These are phyloP conservation scores for Formica selysi DNA, from an alignment of 1,140 invertebrate genomes.

Conservation along the genomic window DNA sequence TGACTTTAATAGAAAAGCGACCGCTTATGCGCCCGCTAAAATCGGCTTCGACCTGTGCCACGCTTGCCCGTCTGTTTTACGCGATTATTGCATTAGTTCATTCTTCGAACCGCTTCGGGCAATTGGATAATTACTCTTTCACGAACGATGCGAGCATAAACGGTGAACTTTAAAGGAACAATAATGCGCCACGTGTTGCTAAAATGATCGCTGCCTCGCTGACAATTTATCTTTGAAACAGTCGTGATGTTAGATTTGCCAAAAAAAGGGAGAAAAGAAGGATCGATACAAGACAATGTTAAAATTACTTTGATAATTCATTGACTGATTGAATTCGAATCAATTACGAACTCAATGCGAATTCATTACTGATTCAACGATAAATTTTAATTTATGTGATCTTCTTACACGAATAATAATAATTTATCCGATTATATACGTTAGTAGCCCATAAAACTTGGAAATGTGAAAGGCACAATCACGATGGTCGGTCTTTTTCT, in stretches of 20 bases:
- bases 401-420: background rate
- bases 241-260: background rate
- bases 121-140: slow-evolving; percentile 32
- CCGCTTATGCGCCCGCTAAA: slow-evolving; percentile 32
- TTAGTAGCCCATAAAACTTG: background rate
- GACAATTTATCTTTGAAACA: slow-evolving; percentile 14
- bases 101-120: background rate
- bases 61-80: background rate
- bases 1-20: slow-evolving; percentile 60
- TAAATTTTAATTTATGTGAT: slow-evolving; percentile 7
- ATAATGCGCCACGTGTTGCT: slow-evolving; percentile 13
- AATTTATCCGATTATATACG: background rate
- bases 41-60: slow-evolving; percentile 13
- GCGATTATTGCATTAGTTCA: slow-evolving; percentile 31
- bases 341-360: background rate
- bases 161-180: slow-evolving; percentile 20
- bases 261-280: background rate
- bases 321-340: no score
- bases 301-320: no score
- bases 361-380: background rate
- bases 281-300: background rate
- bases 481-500: slow-evolving; percentile 17
- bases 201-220: background rate
- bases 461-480: slow-evolving; percentile 13
- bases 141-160: background rate